These are phyloP conservation scores for Pollenia griseotomentosa DNA, from an alignment of 2,888 invertebrate genomes.

Conservation along the genomic window DNA sequence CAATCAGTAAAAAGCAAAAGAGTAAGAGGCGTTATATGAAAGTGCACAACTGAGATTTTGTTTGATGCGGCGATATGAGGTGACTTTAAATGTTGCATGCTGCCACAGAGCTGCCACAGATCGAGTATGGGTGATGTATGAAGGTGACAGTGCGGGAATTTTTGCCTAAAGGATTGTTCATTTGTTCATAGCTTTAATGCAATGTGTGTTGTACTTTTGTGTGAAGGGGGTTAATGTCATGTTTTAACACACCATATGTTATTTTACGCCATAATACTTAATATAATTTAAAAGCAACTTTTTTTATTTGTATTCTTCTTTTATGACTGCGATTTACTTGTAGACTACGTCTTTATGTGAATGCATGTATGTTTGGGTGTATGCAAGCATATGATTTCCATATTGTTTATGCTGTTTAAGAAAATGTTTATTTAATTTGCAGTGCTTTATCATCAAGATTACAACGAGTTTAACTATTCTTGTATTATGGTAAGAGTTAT, in stretches of 20 bases:
- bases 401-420: slow-evolving; percentile 47
- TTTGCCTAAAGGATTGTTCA: slow-evolving; percentile 67
- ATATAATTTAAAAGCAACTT: slow-evolving; percentile 46
- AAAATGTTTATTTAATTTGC: slow-evolving; percentile 65
- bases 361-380: neutral
- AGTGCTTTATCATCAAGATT: slow-evolving; percentile 36
- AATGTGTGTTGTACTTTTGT: slow-evolving; percentile 18
- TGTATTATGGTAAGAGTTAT: slow-evolving; percentile 29
- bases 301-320: slow-evolving; percentile 29
- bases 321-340: slow-evolving; percentile 35
- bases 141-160: slow-evolving; percentile 70
- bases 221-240: slow-evolving; percentile 26
- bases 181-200: slow-evolving; percentile 38
- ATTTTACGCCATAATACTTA: slow-evolving; percentile 60
- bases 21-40: slow-evolving; percentile 42
- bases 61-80: slow-evolving; percentile 63
- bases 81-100: slow-evolving; percentile 59
- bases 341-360: slow-evolving; percentile 12
- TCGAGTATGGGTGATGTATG: slow-evolving; percentile 44
- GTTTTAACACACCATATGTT: slow-evolving; percentile 55
- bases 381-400: slow-evolving; percentile 13
- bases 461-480: neutral
- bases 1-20: slow-evolving; percentile 4
- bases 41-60: slow-evolving; percentile 71
- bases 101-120: neutral